A percentile compares a stretch with the other conserved stretches of the same genome.
These are phyloP conservation scores for Dryobota labecula DNA, from an alignment of 2,888 invertebrate species.

Conservation along the genomic window DNA sequence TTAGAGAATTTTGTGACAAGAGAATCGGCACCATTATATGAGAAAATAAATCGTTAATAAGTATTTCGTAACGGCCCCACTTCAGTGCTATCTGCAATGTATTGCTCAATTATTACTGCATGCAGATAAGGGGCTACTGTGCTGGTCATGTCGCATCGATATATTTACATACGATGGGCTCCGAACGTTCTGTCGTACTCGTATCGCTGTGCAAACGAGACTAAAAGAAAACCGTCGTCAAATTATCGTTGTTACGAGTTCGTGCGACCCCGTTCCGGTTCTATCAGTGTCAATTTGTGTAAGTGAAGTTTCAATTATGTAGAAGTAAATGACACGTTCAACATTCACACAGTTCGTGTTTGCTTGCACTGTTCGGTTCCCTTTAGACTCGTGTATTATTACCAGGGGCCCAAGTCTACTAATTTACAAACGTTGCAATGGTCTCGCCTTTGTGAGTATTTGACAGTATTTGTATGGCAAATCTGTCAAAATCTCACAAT, in stretches of 20 bases:
- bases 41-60: conserved; percentile 55
- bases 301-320: conserved; percentile 71
- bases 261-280: conserved; percentile 71
- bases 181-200: conserved; percentile 46
- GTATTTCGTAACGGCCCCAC: conserved; percentile 62
- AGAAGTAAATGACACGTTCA: conserved; percentile 45
- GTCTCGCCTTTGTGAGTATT: no score
- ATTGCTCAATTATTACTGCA: conserved; percentile 75
- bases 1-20: no score
- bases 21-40: no score
- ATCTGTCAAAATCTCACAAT: no score
- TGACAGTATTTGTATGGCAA: no score
- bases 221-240: conserved; percentile 70
- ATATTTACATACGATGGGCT: conserved; percentile 64
- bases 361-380: conserved; percentile 28
- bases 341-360: conserved; percentile 39
- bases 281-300: conserved; percentile 76
- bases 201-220: conserved; percentile 50
- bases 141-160: conserved; percentile 47
- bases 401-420: conserved; percentile 6
- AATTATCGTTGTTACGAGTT: conserved; percentile 72
- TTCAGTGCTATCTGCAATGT: conserved; percentile 61
- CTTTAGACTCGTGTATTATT: conserved; percentile 34
- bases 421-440: no score
- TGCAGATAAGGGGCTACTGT: conserved; percentile 68